Evolutionary conservation across 2,113 vertebrate genomes (phyloP), one percentile per base, ranked within the genome.

Genomic region (Oryzias melastigma): DNA sequence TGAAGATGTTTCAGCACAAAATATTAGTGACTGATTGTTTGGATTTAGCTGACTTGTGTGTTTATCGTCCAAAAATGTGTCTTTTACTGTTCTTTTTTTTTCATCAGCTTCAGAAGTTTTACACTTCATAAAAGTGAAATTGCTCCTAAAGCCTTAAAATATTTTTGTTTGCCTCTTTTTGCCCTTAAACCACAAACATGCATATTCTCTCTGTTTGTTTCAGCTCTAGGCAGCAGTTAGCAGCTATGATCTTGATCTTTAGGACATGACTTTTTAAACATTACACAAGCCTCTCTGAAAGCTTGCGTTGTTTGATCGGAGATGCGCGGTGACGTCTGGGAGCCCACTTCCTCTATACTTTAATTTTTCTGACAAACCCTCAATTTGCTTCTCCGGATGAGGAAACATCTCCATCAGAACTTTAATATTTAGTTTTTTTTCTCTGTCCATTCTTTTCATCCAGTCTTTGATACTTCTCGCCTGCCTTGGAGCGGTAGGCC

Each of bases 401-500:
- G 55, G 45, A 41, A 4, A 19, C 22, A 25, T 53, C n/a, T 52
- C 19, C 14, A 27, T 50, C 5, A 62, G n/a, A 6, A 50, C 17
- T 49, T 58, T 41, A 45, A 61, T 54, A 24, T 22, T 62, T 65
- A 15, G 5, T 10, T 46, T 48, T 47, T 59, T 43, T 62, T 54
- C 27, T 52, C 45, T 53, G 41, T 59, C 19, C 17, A 14, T 46
- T 54, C 14, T 54, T 51, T 41, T 35, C 20, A 12, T 16, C 17
- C 80, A 98, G 97, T 94, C 96, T 0, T 81, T 99, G 77, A 84
- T 95, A 52, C 77, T 95, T 80, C 89, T 98, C 73, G 93, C 89
- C 10, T 92, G 94, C 66, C 84, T 94, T 46, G 92, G 93, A 0
- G 93, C 92, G 0, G 24, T 90, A 49, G 93, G 95, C 68, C 89